Evolutionary conservation across 1,140 invertebrate genomes (phyloP), one percentile per base, ranked within the genome.

Genomic region (Pararge aegeria): DNA sequence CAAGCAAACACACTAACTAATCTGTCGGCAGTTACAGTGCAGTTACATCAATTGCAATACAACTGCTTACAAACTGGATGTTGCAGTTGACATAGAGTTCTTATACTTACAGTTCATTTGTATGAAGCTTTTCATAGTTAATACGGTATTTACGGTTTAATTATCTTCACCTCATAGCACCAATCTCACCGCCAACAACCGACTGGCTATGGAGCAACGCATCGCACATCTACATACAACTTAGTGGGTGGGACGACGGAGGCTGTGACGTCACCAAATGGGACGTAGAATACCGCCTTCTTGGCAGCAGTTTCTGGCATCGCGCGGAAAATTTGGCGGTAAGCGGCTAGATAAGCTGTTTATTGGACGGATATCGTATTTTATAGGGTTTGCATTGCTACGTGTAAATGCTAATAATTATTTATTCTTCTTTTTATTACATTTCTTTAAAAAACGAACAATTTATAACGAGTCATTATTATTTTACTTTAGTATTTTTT

Each of bases 131-230:
- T n/a, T n/a, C n/a, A n/a, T n/a, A n/a, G n/a, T n/a, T n/a, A 24
- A 24, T 24, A 24, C 24, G 24, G 3, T 4, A 24, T 7, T 4
- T 7, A 2, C 24, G 2, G 24, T 40, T 18, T n/a, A 40, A 0
- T 19, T 38, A 49, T 13, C 13, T 20, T 12, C 27, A 5, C 34
- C 5, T 9, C 16, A 21, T 53, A 90, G 89, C 83, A 1, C 86
- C 88, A 2, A 70, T 85, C 12, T 81, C 88, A 0, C 85, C 89
- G 0, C 61, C 70, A 4, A 77, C 82, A 10, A 87, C 79, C 0
- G 86, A 90, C 54, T 90, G 89, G 89, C 66, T 90, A 0, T 90
- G 88, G 85, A 90, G 87, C 61, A 91, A 91, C 52, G 80, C 88
- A 0, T 78, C 81, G 0, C 87, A 88, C 44, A 81, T 91, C 5